Evolutionary conservation across 2,113 vertebrate genomes (phyloP), one percentile per base, ranked within the genome.

Genomic region (Canis aureus): DNA sequence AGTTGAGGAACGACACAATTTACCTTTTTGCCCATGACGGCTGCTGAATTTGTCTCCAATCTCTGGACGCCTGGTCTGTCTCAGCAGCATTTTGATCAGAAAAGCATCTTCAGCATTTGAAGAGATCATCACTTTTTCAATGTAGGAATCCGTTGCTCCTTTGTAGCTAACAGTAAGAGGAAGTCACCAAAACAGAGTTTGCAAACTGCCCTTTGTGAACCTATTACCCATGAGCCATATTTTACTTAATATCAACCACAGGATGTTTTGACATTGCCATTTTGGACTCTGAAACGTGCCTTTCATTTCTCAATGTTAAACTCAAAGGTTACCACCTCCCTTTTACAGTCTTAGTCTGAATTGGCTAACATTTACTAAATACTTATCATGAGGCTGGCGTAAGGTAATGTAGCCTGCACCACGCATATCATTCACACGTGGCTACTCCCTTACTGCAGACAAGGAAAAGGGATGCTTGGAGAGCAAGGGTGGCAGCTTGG

Each of bases 11-110:
- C 64, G 1, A 19, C 5, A 73, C 29, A 19, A 29, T 71, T 97
- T 98, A 99, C 99, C 99, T 99, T 99, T 99, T 97, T 99, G 99
- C 22, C 99, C 99, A 20, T 99, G 99, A 49, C 99, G 99, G 98
- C 99, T 99, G 98, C 99, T 99, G 98, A 99, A 99, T 92, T 99
- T 99, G 98, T 99, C 99, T 97, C 99, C 99, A 43, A 99, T 99
- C 98, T 99, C 99, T 0, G 99, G 99, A 20, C 99, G 99, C 93
- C 99, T 99, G 0, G 99, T 99, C 98, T 99, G 99, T 89, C 99
- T 99, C 97, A 99, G 98, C n/a, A 99, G 99, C 98, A 99, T 99
- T 99, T 99, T 99, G 97, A 99, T 99, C 96, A 99, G 99, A 98
- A 99, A 99, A 49, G 99, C 99, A 53, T 99, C 99, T 96, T 99